phyloP scores from a whole-genome alignment of 2,113 vertebrate species.

The Elaphurus davidianus region DNA sequence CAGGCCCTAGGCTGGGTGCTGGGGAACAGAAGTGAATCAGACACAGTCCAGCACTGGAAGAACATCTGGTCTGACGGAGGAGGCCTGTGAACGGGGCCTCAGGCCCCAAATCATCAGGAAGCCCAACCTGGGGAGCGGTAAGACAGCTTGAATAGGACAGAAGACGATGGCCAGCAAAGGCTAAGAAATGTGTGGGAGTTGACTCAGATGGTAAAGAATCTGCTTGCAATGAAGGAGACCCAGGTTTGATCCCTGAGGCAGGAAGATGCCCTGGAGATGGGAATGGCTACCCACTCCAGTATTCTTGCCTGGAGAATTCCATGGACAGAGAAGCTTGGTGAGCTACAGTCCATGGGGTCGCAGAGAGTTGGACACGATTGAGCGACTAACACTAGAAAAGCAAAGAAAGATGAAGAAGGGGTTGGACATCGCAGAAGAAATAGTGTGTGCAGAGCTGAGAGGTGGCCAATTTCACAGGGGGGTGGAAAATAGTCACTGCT shows the following conservation, averaged over 20 bases:
- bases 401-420: background rate
- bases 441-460: background rate
- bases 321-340: background rate
- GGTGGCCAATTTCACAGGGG: accelerated
- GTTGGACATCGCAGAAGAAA: background rate
- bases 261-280: background rate
- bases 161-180: background rate
- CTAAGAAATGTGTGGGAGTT: background rate
- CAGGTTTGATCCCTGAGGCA: background rate
- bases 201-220: background rate
- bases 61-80: too few species aligned
- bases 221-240: background rate
- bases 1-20: background rate
- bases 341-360: background rate
- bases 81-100: background rate
- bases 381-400: background rate
- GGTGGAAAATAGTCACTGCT: accelerated
- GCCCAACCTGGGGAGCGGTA: background rate
- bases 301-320: background rate
- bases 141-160: background rate
- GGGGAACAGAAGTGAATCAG: background rate
- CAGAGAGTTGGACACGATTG: background rate
- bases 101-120: background rate
- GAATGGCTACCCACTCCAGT: background rate
- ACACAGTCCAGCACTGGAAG: background rate